These are phyloP conservation scores for Cnemophilus loriae DNA, from an alignment of 2,113 vertebrate genomes.

Conservation along the genomic window DNA sequence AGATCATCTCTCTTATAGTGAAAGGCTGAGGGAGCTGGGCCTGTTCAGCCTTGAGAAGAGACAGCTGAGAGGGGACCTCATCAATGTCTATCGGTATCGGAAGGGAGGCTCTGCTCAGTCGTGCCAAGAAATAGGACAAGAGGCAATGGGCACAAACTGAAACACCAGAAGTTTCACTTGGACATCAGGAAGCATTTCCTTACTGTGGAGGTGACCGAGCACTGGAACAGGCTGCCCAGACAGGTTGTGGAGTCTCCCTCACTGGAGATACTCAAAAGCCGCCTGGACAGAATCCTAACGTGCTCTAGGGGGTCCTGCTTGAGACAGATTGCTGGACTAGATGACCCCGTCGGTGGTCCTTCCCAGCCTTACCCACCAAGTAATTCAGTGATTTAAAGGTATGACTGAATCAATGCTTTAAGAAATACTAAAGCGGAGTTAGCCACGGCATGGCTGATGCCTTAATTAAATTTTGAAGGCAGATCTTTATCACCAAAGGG, in stretches of 20 bases:
- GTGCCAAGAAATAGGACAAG: neutral
- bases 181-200: neutral
- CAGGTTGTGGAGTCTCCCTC: neutral
- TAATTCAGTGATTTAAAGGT: neutral
- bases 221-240: neutral
- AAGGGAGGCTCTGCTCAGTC: neutral
- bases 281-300: accelerated
- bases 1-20: accelerated
- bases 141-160: neutral
- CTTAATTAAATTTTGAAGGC: neutral
- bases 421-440: neutral
- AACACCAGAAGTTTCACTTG: neutral
- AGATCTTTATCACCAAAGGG: neutral
- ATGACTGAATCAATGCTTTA: neutral
- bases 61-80: neutral
- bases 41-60: neutral
- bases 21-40: neutral
- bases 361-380: neutral
- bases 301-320: neutral
- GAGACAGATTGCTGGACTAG: neutral
- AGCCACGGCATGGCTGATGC: accelerated
- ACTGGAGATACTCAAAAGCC: neutral
- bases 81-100: no score
- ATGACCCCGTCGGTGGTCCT: neutral
- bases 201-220: neutral